Evolutionary conservation across 1,140 invertebrate genomes (phyloP), one percentile per base, ranked within the genome.

Genomic region (Physella acuta): DNA sequence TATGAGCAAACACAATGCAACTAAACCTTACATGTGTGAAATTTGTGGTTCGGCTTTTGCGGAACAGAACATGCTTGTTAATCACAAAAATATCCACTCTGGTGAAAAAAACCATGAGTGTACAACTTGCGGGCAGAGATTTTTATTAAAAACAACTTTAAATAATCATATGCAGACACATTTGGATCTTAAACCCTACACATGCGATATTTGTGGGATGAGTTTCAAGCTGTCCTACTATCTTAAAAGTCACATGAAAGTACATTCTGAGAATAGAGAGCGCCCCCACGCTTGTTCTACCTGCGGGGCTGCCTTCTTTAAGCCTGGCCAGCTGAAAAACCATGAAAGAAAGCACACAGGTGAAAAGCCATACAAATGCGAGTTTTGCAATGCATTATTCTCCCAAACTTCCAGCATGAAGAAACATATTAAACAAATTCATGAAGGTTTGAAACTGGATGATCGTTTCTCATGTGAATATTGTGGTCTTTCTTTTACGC

Each of bases 131-230:
- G 56, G 53, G 3, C 97, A 97, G 81, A 92, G 93, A 0, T 98
- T 98, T 87, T 97, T 97, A 3, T 37, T 58, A 16, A 49, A 34
- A 20, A 59, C 62, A 26, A 59, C 60, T 28, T 30, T 74, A 34
- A 60, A 58, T 2, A 53, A 60, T 61, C 75, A 76, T 37, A 36
- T 39, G n/a, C 60, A 58, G 14, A 70, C 94, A 76, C 92, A 88
- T 24, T 24, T 76, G 2, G 93, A 93, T 0, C 92, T 94, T 81
- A 92, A 93, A 81, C 93, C 93, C 16, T 94, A 93, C 78, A 89
- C 90, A 33, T 95, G 93, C 81, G 92, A 94, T 87, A 91, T 91
- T 53, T 95, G 93, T 84, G 92, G 90, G 69, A 95, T 95, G 81
- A 93, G 92, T 0, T 76, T 77, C 52, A 67, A 52, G 33, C 52